Conservation (phyloP, 2,113 vertebrate genomes). For the Crotalus tigris region DNA sequence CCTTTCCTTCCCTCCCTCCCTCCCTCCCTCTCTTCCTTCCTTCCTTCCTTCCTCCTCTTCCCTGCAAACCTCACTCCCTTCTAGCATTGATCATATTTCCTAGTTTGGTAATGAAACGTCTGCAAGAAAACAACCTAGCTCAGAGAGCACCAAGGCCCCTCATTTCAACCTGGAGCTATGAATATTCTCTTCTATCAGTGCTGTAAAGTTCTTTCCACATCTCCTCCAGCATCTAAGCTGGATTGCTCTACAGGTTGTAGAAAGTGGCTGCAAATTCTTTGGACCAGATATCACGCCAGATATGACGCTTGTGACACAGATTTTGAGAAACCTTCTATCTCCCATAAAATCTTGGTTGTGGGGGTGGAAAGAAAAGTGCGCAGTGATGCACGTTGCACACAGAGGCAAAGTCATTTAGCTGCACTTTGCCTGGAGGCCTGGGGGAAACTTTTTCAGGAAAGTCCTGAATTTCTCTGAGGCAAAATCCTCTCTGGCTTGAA, state of each 20-base stretch:
- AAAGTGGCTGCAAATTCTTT: background rate
- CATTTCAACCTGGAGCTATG: background rate
- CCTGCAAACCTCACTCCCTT: no score
- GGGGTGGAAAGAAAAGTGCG: background rate
- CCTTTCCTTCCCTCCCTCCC: no score
- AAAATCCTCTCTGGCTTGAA: background rate
- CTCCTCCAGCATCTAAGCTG: background rate
- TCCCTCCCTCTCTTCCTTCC: no score
- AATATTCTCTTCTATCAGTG: background rate
- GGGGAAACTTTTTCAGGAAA: conserved; percentile 17
- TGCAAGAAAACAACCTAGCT: no score
- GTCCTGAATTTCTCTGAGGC: background rate
- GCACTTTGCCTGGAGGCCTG: conserved; percentile 23
- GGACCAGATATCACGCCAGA: background rate
- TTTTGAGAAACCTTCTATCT: background rate
- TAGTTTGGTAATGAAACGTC: no score
- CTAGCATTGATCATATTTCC: no score
- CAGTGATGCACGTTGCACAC: background rate
- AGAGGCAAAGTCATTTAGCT: background rate
- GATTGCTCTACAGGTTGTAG: background rate
- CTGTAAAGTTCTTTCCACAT: background rate
- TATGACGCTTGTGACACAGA: background rate
- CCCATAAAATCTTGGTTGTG: background rate
- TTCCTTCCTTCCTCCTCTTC: no score
- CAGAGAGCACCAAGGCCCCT: background rate